Evolutionary conservation across 2,888 invertebrate species (phyloP), one percentile per base, ranked within the genome.

Genomic region (Halocaridina rubra): DNA sequence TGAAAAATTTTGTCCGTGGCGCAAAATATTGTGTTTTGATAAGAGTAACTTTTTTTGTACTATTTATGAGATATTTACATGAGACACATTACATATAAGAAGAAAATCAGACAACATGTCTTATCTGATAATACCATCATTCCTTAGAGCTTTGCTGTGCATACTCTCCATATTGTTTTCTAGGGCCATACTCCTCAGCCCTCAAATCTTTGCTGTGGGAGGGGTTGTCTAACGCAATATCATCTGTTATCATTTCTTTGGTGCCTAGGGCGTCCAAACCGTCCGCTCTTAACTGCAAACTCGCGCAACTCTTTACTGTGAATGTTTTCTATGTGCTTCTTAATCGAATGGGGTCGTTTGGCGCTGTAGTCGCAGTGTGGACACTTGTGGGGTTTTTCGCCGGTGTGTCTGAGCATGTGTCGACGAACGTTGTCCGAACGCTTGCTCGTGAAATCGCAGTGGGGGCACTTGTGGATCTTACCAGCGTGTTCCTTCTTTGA

Each of bases 371-470:
- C 82, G 24, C 82, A 84, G 16, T 84, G 82, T 5, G 82, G 82
- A 32, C 82, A 84, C 78, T 84, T 84, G 61, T 84, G 82, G 33
- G 82, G 82, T 61, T 78, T 29, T 29, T 84, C 82, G 13, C 82
- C 82, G 1, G 82, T 84, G 72, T 84, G 82, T 16, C 82, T 69
- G 19, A 84, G 46, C 82, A 84, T 84, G 61, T 84, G 82, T 22
- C 82, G 82, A 39, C 71, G 32, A n/a, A 84, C 82, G 22, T 84
- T 84, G 61, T 84, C 82, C 19, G 82, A 84, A n/a, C 82, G 78
- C 72, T 84, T 84, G 61, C 82, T 84, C n/a, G 82, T 84, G 22
- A 84, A 84, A 19, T 84, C 82, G 57, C 82, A 84, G 46, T 84
- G 77, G 1, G 82, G 71, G 39, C 82, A 84, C 29, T 84, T 84